Conservation (phyloP, 2,113 vertebrate species). For the Polypterus senegalus region DNA sequence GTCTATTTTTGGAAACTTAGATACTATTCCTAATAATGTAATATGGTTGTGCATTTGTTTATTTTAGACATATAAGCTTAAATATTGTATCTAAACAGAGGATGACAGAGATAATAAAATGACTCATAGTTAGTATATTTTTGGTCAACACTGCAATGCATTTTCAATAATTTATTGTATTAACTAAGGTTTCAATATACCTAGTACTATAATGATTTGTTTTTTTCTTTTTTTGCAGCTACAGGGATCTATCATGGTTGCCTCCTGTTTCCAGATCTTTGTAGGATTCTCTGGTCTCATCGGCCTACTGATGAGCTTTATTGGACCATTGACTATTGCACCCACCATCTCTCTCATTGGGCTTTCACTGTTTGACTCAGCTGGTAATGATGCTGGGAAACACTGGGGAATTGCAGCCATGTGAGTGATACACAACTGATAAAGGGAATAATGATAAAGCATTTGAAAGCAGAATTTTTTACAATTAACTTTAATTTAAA, state of each 20-base stretch:
- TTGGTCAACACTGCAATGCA: no score
- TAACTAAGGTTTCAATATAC: no score
- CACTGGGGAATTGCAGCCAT: conserved; percentile 83
- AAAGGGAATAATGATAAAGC: neutral
- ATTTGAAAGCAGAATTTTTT: neutral
- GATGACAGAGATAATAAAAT: no score
- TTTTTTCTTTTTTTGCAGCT: conserved; percentile 41
- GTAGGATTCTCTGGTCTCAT: conserved; percentile 88
- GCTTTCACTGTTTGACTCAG: conserved; percentile 75
- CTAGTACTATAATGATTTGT: neutral
- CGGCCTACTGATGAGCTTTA: conserved; percentile 81
- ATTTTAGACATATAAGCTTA: no score
- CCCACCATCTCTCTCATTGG: conserved; percentile 85
- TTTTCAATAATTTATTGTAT: no score
- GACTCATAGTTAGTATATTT: no score
- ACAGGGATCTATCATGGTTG: conserved; percentile 82
- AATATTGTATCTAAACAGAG: no score
- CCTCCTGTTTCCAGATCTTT: conserved; percentile 80
- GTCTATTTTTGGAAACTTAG: no score
- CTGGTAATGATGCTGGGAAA: conserved; percentile 62
- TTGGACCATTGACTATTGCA: conserved; percentile 88
- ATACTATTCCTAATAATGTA: no score
- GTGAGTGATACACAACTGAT: conserved; percentile 44
- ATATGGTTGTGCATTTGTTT: no score
- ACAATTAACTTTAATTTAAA: no score